These are phyloP conservation scores for Smittia aterrima DNA, from an alignment of 2,888 invertebrate genomes.

Conservation along the genomic window DNA sequence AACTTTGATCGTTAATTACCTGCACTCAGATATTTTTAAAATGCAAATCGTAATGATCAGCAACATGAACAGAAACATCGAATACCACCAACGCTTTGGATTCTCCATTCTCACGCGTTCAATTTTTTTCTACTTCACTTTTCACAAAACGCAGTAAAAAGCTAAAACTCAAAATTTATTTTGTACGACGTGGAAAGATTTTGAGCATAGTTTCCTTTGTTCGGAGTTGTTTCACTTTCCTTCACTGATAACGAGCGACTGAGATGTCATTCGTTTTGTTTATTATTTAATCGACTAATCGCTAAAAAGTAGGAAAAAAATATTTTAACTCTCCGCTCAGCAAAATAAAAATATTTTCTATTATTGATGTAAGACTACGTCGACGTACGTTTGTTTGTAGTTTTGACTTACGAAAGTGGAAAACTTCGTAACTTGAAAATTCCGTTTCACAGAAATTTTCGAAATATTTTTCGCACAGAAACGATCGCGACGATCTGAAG, in stretches of 20 bases:
- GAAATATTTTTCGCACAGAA: too few species aligned
- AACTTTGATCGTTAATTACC: not conserved
- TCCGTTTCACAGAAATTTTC: too few species aligned
- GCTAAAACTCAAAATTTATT: constrained; percentile 3
- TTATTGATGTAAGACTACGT: not conserved
- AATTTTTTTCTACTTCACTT: not conserved
- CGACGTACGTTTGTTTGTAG: not conserved
- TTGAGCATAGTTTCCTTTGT: constrained; percentile 1
- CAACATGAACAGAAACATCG: constrained; percentile 1
- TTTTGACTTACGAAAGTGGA: too few species aligned
- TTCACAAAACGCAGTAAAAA: not conserved
- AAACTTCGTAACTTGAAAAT: too few species aligned
- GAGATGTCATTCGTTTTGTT: too few species aligned
- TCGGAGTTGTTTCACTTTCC: not conserved
- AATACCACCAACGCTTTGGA: constrained; percentile 11
- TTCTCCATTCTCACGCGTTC: not conserved
- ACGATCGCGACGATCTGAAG: too few species aligned
- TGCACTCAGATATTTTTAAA: constrained; percentile 22
- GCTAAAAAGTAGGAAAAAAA: too few species aligned
- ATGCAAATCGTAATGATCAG: constrained; percentile 14
- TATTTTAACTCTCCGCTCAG: not conserved
- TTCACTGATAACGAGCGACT: not conserved
- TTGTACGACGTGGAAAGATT: not conserved
- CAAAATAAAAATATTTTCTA: not conserved
- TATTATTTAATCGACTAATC: too few species aligned